phyloP scores from a whole-genome alignment of 2,113 vertebrate species.

The Rallus limicola region DNA sequence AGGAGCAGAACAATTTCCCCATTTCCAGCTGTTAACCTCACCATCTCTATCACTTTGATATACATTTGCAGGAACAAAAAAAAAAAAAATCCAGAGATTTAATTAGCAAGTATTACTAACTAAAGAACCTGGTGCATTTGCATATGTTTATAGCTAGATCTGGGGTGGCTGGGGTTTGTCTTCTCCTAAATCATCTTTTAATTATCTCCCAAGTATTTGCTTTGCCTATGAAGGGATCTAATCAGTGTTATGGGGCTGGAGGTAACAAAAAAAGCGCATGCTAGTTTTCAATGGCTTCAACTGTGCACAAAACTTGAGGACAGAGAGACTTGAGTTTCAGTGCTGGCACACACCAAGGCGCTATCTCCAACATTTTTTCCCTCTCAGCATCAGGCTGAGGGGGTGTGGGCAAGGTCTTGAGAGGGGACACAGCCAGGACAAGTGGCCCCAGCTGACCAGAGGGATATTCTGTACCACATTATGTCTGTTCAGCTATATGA shows the following conservation, averaged over 20 bases:
- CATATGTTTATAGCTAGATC: not conserved
- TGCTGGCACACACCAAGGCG: too few species aligned
- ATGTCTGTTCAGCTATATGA: too few species aligned
- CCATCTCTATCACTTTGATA: not conserved
- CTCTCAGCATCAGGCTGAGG: too few species aligned
- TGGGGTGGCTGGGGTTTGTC: not conserved
- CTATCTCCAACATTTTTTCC: too few species aligned
- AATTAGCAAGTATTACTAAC: not conserved
- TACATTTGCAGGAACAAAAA: not conserved
- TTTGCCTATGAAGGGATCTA: constrained; percentile 16
- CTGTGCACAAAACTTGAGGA: not conserved
- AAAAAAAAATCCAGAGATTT: not conserved
- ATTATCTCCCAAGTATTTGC: constrained; percentile 33
- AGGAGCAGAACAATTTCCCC: not conserved
- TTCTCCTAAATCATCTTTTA: constrained; percentile 51
- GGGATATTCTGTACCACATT: too few species aligned
- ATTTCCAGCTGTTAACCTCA: not conserved
- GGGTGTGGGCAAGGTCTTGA: too few species aligned
- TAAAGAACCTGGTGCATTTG: not conserved
- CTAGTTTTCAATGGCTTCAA: not conserved
- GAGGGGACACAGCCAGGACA: too few species aligned
- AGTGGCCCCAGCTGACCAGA: too few species aligned
- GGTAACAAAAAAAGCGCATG: not conserved
- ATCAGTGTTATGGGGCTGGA: constrained; percentile 43
- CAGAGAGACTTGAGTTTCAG: not conserved